Evolutionary conservation across 2,113 vertebrate genomes (phyloP).

Genomic region (Piaya cayana): DNA sequence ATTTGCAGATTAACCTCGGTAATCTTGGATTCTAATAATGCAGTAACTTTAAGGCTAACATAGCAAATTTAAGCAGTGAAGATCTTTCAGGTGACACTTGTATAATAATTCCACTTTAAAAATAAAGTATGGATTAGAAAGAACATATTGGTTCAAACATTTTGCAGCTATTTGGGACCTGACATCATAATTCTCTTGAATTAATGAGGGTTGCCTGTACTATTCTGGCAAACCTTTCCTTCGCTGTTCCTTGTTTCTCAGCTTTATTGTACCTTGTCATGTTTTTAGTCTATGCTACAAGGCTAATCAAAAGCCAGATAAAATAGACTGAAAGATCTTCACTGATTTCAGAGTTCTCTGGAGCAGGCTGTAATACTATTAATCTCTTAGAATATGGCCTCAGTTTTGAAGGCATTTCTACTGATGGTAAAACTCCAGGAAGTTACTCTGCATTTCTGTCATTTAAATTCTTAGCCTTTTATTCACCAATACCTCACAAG

Average conservation of each 20-base stretch:
- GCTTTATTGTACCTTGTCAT: not conserved
- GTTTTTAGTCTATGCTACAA: slow-evolving; percentile 1
- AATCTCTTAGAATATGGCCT: not conserved
- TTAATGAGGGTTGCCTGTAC: slow-evolving; percentile 2
- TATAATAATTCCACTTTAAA: not conserved
- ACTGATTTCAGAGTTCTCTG: slow-evolving; percentile 17
- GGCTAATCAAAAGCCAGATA: slow-evolving; percentile 24
- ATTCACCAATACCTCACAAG: not conserved
- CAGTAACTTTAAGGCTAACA: not conserved
- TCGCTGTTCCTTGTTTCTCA: not conserved
- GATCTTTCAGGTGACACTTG: not conserved
- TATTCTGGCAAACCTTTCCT: slow-evolving; percentile 4
- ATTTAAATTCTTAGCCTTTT: slow-evolving; percentile 8
- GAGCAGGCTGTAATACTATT: not conserved
- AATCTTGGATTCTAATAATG: not conserved
- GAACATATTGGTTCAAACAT: not conserved
- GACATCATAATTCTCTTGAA: slow-evolving; percentile 17
- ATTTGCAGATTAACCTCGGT: not conserved
- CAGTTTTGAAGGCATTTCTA: slow-evolving; percentile 14
- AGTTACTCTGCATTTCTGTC: slow-evolving; percentile 15
- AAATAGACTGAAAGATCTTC: slow-evolving; percentile 25
- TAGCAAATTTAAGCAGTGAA: not conserved
- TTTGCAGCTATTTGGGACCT: not conserved
- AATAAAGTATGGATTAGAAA: slow-evolving; percentile 17
- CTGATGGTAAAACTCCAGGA: not conserved